Evolutionary conservation across 2,888 invertebrate species (phyloP), one percentile per base, ranked within the genome.

Genomic region (Caprella mutica): DNA sequence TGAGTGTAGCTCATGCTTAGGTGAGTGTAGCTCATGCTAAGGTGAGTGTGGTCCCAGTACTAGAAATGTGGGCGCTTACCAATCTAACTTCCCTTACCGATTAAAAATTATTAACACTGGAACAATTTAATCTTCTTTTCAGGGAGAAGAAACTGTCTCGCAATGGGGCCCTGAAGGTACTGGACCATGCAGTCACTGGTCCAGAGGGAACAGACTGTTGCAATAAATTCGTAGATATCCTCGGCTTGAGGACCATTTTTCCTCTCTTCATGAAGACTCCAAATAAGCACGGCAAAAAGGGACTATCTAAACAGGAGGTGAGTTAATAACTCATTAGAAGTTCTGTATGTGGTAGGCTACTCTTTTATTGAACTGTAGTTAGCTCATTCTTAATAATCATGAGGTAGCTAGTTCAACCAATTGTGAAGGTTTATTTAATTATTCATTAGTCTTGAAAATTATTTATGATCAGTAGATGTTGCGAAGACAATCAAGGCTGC

Each of bases 181-280:
- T 99, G n/a, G 91, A 97, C 74, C 93, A 96, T 75, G 94, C 97
- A 9, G 86, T 97, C 78, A 86, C 88, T 1, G 94, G 94, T 0
- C 81, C 83, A 0, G 90, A 94, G 70, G 97, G 96, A 0, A 83
- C 81, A 66, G 94, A 96, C 68, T 96, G 96, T 72, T 76, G 78
- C 67, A 91, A 89, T 71, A 97, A 97, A 74, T 93, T 98, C 73
- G 92, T 98, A 0, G 97, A 98, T 71, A 97, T 97, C 69, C 78
- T 97, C 24, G 94, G 98, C 0, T 77, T 99, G 14, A 78, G 97
- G 44, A 94, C 94, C 5, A 86, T 99, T 61, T 99, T 98, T 74
- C 98, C 98, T 1, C 76, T 99, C 0, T 98, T 97, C 71, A 97
- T 99, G 97, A 93, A 96, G 75, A 97, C 97, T 0, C 98, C 98